These are phyloP conservation scores for Xiphophorus hellerii DNA, from an alignment of 2,113 vertebrate genomes.

Conservation along the genomic window DNA sequence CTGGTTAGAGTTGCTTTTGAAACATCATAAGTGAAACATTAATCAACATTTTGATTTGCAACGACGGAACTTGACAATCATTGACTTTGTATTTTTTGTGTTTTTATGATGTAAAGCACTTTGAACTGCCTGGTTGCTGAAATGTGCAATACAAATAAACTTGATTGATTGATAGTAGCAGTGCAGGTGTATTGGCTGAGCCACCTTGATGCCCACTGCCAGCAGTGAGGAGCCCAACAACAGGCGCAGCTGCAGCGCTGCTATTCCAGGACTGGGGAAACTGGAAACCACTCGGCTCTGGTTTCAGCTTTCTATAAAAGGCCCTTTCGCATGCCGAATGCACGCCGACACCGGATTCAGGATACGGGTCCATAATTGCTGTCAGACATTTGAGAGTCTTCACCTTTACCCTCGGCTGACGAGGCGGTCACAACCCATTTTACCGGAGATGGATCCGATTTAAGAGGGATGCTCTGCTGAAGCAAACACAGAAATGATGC, in stretches of 20 bases:
- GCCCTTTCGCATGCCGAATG: conserved; percentile 58
- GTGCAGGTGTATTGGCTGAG: conserved; percentile 19
- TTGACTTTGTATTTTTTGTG: too few relatives aligned
- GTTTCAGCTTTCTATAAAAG: conserved; percentile 75
- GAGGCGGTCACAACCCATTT: conserved; percentile 44
- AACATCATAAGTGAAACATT: too few relatives aligned
- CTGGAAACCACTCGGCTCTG: conserved; percentile 60
- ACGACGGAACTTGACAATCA: too few relatives aligned
- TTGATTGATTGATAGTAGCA: background rate
- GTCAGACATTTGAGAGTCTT: conserved; percentile 38
- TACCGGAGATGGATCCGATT: background rate
- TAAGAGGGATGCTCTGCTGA: background rate
- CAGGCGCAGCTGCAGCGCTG: conserved; percentile 63
- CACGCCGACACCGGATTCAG: conserved; percentile 17
- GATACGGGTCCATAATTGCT: conserved; percentile 41
- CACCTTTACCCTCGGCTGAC: conserved; percentile 38
- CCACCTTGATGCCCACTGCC: background rate
- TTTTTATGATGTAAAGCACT: too few relatives aligned
- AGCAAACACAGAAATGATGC: background rate
- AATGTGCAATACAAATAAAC: too few relatives aligned
- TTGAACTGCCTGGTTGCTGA: too few relatives aligned
- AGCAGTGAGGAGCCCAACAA: conserved; percentile 45
- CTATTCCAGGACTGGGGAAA: conserved; percentile 74
- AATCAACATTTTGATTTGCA: too few relatives aligned
- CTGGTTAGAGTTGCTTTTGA: too few relatives aligned